Base-by-base conservation (phyloP, 1,140 invertebrate species). In the Orius insidiosus region DNA sequence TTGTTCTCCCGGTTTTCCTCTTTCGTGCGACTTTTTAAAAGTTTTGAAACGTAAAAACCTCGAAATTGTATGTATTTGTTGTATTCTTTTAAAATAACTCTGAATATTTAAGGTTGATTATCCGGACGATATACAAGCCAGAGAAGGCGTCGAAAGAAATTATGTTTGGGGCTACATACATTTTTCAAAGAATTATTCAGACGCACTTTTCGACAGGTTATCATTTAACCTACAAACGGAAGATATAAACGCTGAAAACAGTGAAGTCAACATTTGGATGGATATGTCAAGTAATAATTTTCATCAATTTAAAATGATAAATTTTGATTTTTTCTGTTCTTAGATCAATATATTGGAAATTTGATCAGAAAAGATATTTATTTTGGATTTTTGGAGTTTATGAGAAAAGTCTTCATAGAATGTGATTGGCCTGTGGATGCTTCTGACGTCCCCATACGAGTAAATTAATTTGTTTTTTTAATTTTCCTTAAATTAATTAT, bases 1-100 rank as follows among this genome's bases (percentile, higher is more conserved):
- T 3, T 85, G 81, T 55, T 75, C 78, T 56, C 65, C 72, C 43
- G 68, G 66, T 1, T 62, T 68, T 16, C 53, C 53, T 51, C 62
- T 86, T 24, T 85, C 83, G 61, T 88, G 85, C 66, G 68, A 74
- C 54, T 87, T 76, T 63, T 56, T 88, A 51, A 60, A 80, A 35
- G 69, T 71, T 55, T 60, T 88, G 15, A 66, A 74, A 49, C 68
- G 71, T 45, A 66, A 70, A 45, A 68, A 69, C n/a, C 59, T 67
- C 41, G 66, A 68, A 53, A 61, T 75, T 61, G 71, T 74, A 52
- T 71, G 67, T 64, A 33, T 32, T 16, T 46, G 40, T 1, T n/a
- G n/a, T n/a, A n/a, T n/a, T n/a, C n/a, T 34, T 4, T 10, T 41
- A 35, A 9, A 13, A 11, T 19, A n/a, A 31, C 9, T 19, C 24